Conservation (phyloP, 2,797 vertebrate species). For the Trachops cirrhosus region DNA sequence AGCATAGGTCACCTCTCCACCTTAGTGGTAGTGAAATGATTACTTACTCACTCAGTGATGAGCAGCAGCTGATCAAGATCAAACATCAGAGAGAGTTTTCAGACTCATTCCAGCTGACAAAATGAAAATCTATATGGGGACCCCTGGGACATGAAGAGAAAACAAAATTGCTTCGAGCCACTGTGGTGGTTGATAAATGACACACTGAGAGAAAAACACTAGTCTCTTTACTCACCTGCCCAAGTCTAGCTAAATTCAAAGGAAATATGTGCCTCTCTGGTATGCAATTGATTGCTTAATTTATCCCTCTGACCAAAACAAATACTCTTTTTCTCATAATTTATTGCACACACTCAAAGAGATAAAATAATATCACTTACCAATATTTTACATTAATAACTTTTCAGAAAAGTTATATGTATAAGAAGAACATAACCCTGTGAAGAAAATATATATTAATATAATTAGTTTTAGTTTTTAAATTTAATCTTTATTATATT, state of each 20-base stretch:
- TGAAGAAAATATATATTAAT: not conserved
- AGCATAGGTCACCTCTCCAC: slow-evolving; percentile 5
- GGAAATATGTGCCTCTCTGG: slow-evolving; percentile 36
- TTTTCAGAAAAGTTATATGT: not conserved
- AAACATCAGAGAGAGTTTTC: slow-evolving; percentile 63
- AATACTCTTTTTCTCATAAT: not conserved
- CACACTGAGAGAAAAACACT: slow-evolving; percentile 66
- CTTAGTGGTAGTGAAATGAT: slow-evolving; percentile 56
- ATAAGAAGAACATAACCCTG: not conserved
- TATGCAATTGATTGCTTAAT: slow-evolving; percentile 16
- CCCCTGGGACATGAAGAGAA: slow-evolving; percentile 61
- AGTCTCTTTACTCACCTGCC: slow-evolving; percentile 47
- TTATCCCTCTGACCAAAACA: not conserved
- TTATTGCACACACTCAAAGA: not conserved
- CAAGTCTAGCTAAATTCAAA: slow-evolving; percentile 44
- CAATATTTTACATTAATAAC: not conserved
- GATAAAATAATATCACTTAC: slow-evolving; percentile 27
- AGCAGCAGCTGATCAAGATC: slow-evolving; percentile 61
- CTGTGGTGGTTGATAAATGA: slow-evolving; percentile 76
- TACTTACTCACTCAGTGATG: slow-evolving; percentile 64
- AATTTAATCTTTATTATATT: too few species aligned
- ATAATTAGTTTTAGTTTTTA: not conserved
- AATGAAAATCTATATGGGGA: slow-evolving; percentile 77
- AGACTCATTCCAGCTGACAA: slow-evolving; percentile 63
- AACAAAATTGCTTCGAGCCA: slow-evolving; percentile 80